Conservation (phyloP, 2,888 invertebrate species). For the Dicroscelio sp. region DNA sequence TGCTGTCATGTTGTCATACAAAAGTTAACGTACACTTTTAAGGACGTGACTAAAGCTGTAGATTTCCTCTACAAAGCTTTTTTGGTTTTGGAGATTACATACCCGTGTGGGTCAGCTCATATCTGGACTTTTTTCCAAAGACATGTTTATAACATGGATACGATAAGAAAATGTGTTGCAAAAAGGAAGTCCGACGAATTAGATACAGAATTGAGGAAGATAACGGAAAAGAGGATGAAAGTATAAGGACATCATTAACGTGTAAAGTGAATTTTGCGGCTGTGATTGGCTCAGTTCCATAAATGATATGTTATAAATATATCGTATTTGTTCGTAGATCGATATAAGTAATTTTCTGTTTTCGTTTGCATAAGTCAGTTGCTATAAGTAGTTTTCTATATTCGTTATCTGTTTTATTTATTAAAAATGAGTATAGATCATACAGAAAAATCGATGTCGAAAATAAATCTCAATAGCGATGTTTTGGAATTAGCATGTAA, state of each 20-base stretch:
- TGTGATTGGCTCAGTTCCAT: too few relatives aligned
- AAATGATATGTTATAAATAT: too few relatives aligned
- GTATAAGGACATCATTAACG: too few relatives aligned
- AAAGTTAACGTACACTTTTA: neutral
- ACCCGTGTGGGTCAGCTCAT: constrained; percentile 13
- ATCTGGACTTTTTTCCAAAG: constrained; percentile 24
- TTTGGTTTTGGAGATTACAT: constrained; percentile 1
- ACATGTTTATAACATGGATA: neutral
- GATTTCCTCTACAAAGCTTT: constrained; percentile 34
- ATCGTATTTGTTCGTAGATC: constrained; percentile 15
- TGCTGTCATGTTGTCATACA: constrained; percentile 16
- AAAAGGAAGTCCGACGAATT: constrained; percentile 10
- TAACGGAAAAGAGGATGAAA: neutral
- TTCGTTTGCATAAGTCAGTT: neutral
- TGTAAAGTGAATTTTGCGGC: too few relatives aligned
- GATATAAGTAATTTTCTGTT: neutral
- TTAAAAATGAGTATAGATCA: constrained; percentile 18
- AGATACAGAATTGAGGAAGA: neutral
- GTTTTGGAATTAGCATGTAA: neutral
- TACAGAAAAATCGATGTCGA: too few relatives aligned
- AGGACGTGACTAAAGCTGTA: neutral
- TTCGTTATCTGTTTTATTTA: neutral
- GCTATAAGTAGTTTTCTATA: neutral
- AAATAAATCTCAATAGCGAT: too few relatives aligned
- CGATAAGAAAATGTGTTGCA: neutral